A percentile compares a stretch with the other conserved stretches of the same genome.
Conservation (phyloP, 2,797 vertebrate genomes). For the Lophius americanus region DNA sequence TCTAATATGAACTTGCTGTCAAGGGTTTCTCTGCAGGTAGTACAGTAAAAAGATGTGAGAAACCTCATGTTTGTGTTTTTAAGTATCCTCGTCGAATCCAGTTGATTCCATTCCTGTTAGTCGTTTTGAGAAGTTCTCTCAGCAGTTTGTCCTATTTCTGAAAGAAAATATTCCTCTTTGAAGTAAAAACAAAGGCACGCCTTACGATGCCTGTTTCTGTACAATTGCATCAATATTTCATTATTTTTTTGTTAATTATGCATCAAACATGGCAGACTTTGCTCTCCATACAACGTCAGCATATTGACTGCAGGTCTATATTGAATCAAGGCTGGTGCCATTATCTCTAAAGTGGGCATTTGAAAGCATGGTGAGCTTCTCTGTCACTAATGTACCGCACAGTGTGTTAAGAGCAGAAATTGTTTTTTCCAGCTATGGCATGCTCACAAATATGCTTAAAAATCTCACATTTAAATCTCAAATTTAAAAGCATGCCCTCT, state of each 20-base stretch:
- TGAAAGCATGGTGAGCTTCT: slow-evolving; percentile 11
- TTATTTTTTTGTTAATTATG: slow-evolving; percentile 46
- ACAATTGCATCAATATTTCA: slow-evolving; percentile 6
- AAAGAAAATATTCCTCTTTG: background rate
- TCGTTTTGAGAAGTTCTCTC: slow-evolving; percentile 11
- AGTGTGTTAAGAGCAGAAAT: no score
- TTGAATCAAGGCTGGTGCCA: slow-evolving; percentile 17
- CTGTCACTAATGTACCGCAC: background rate
- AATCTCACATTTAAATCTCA: no score
- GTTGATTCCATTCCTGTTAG: background rate
- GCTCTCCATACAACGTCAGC: slow-evolving; percentile 23
- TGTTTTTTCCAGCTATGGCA: no score
- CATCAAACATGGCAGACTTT: slow-evolving; percentile 31
- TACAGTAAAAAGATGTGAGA: background rate
- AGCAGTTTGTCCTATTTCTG: background rate
- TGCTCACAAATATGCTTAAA: no score
- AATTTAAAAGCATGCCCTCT: no score
- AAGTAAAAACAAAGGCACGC: background rate
- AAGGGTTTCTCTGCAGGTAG: background rate
- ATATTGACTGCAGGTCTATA: slow-evolving; percentile 24
- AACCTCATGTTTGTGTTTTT: background rate
- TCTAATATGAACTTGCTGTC: no score
- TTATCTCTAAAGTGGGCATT: slow-evolving; percentile 22
- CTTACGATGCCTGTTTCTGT: no score
- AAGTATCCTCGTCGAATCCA: background rate